A percentile compares a stretch with the other conserved stretches of the same genome.
Conservation (phyloP, 2,113 vertebrate species). For the Dermatemys mawii region DNA sequence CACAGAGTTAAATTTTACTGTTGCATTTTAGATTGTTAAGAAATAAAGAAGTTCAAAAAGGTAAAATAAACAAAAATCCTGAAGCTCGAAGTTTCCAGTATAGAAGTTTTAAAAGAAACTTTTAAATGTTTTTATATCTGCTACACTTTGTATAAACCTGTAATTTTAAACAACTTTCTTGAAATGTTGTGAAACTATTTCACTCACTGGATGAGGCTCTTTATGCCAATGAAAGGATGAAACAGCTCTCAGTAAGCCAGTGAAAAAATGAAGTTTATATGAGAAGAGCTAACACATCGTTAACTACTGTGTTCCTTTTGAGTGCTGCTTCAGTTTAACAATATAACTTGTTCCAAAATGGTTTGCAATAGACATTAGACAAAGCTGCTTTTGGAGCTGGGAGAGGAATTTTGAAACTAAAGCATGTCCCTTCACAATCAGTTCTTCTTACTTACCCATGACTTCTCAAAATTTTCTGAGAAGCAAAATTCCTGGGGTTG, state of each 20-base stretch:
- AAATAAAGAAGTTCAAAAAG: conserved; percentile 23
- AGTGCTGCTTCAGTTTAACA: background rate
- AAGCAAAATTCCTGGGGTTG: background rate
- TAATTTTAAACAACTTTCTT: background rate
- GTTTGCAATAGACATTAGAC: background rate
- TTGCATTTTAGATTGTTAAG: background rate
- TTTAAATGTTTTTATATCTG: background rate
- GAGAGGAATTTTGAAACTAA: background rate
- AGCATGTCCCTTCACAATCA: background rate
- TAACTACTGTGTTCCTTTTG: background rate
- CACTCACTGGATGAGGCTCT: background rate
- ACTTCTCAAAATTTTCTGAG: background rate
- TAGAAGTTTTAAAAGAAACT: background rate
- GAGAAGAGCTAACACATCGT: background rate
- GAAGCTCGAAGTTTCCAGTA: background rate
- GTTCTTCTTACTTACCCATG: conserved; percentile 34
- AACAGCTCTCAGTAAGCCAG: background rate
- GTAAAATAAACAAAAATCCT: background rate
- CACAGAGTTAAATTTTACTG: background rate
- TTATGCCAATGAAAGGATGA: background rate
- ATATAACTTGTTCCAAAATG: conserved; percentile 4
- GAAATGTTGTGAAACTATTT: rapidly evolving
- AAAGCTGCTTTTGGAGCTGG: background rate
- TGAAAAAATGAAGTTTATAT: background rate
- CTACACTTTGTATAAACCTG: background rate